Evolutionary conservation across 2,113 vertebrate genomes (phyloP).

Genomic region (Sialia sialis): DNA sequence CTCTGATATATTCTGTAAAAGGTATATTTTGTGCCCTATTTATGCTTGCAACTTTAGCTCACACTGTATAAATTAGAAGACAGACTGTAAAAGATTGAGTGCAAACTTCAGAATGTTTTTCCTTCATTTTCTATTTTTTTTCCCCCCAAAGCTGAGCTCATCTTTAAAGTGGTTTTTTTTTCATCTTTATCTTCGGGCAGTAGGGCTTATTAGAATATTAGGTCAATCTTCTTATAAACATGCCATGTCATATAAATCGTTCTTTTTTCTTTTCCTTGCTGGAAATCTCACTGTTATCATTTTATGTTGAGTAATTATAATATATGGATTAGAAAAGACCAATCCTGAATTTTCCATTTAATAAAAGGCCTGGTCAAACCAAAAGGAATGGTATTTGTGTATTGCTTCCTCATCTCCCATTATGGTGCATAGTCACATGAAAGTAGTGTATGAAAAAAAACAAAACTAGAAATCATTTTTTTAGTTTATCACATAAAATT

Average conservation of each 20-base stretch:
- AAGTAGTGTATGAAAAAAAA: background rate
- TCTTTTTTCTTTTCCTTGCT: background rate
- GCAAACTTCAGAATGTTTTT: background rate
- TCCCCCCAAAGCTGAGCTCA: background rate
- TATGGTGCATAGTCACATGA: background rate
- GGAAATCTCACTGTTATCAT: background rate
- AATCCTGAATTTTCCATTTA: background rate
- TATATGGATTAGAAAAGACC: background rate
- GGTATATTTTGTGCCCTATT: background rate
- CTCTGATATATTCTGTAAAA: background rate
- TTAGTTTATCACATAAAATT: background rate
- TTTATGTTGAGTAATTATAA: background rate
- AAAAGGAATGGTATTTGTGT: background rate
- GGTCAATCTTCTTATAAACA: conserved; percentile 51
- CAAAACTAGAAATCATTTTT: background rate
- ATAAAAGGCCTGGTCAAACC: background rate
- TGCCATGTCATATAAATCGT: background rate
- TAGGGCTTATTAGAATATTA: conserved; percentile 53
- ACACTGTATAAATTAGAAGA: background rate
- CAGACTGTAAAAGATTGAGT: background rate
- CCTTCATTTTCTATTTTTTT: background rate
- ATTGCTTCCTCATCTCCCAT: background rate
- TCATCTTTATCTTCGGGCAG: conserved; percentile 3
- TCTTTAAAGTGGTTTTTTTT: conserved; percentile 20
- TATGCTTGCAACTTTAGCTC: background rate